Conservation (phyloP, 2,888 invertebrate genomes). For the Drosophila kuntzei region DNA sequence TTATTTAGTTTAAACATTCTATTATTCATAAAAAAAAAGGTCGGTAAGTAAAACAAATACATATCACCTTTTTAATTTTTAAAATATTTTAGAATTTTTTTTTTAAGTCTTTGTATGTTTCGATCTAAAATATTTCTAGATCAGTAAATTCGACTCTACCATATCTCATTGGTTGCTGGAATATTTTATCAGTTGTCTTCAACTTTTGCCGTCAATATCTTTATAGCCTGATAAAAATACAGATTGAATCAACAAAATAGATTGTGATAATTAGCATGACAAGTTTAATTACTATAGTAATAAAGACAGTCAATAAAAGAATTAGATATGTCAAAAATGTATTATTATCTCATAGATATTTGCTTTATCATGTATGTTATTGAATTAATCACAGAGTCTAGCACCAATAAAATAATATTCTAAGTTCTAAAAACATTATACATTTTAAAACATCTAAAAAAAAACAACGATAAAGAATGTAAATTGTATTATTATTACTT, state of each 20-base stretch:
- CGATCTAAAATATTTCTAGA: background rate
- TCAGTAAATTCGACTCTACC: background rate
- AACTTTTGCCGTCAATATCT: conserved; percentile 9
- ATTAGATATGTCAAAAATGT: background rate
- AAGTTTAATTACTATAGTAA: background rate
- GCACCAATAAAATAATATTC: background rate
- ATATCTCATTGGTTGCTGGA: no score
- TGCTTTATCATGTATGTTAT: background rate
- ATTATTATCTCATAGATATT: background rate
- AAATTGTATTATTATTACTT: background rate
- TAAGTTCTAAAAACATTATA: background rate
- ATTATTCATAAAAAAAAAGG: no score
- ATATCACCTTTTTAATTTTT: no score
- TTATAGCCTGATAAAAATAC: conserved; percentile 3
- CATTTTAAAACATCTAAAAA: background rate
- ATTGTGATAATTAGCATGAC: conserved; percentile 10
- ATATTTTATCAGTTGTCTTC: no score
- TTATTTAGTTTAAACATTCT: background rate
- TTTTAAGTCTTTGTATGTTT: background rate
- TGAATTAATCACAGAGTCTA: background rate
- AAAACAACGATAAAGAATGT: background rate
- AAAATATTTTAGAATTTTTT: no score
- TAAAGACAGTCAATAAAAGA: background rate
- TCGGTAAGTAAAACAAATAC: no score
- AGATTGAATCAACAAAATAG: background rate